Conservation (phyloP, 2,797 vertebrate species). For the Artibeus lituratus region DNA sequence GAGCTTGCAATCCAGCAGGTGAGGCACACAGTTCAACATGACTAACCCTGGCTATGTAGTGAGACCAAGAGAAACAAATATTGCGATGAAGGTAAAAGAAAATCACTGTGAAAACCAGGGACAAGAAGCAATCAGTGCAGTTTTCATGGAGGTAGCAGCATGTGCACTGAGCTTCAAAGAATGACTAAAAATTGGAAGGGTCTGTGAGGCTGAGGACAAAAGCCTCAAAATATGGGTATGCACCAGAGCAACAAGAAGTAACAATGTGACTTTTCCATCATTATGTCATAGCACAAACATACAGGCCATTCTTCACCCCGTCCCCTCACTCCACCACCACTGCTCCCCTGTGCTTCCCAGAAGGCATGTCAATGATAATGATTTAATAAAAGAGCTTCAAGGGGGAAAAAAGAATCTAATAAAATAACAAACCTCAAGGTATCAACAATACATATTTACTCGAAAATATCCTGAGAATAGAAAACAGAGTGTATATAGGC, state of each 20-base stretch:
- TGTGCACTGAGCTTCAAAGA: neutral
- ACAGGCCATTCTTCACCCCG: neutral
- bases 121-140: neutral
- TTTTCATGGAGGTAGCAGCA: neutral
- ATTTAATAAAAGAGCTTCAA: neutral
- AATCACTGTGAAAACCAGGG: neutral
- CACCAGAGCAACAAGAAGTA: neutral
- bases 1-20: neutral
- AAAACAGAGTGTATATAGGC: neutral
- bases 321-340: neutral
- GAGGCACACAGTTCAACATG: neutral
- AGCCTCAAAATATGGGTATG: too few relatives aligned
- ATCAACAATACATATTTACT: neutral
- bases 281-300: neutral
- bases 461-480: conserved; percentile 13
- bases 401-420: neutral
- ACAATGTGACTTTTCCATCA: neutral
- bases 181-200: neutral
- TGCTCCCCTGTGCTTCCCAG: neutral
- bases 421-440: conserved; percentile 8
- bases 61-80: neutral
- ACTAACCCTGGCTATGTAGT: neutral
- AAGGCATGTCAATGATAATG: neutral
- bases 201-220: neutral
- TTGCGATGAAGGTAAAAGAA: neutral